phyloP scores from a whole-genome alignment of 2,888 invertebrate species.

The Hofmannophila pseudospretella region DNA sequence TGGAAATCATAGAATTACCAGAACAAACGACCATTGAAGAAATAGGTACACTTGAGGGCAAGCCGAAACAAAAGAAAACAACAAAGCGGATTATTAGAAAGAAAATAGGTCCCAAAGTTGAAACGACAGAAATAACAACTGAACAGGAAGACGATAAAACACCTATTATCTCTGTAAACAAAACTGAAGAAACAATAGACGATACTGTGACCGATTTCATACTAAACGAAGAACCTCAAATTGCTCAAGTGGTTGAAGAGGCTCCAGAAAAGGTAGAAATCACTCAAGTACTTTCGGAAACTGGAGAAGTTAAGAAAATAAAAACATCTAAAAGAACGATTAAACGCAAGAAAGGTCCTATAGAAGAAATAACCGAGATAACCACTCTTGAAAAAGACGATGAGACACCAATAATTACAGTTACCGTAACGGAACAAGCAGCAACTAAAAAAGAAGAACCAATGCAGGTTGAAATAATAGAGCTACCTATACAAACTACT shows the following conservation, averaged over 20 bases:
- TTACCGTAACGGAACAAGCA: slow-evolving; percentile 25
- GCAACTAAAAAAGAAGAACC: slow-evolving; percentile 22
- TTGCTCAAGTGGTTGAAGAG: slow-evolving; percentile 18
- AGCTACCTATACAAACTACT: slow-evolving; percentile 42
- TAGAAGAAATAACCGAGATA: slow-evolving; percentile 19
- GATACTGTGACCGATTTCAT: slow-evolving; percentile 8
- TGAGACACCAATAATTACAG: slow-evolving; percentile 23
- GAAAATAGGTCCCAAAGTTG: slow-evolving; percentile 27
- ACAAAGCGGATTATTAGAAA: slow-evolving; percentile 47
- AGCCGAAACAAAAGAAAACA: slow-evolving; percentile 15
- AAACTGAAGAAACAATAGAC: slow-evolving; percentile 28
- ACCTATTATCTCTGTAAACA: slow-evolving; percentile 49
- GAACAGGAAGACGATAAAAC: slow-evolving; percentile 60
- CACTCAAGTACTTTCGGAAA: slow-evolving; percentile 18
- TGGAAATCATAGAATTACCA: slow-evolving; percentile 22
- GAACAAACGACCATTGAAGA: slow-evolving; percentile 17
- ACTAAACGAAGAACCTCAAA: slow-evolving; percentile 7
- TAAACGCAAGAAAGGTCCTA: slow-evolving; percentile 19
- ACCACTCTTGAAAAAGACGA: slow-evolving; percentile 16
- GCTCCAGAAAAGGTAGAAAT: slow-evolving; percentile 16
- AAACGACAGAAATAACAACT: slow-evolving; percentile 43
- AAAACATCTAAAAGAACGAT: slow-evolving; percentile 23
- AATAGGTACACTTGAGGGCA: slow-evolving; percentile 14
- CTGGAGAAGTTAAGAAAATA: slow-evolving; percentile 14
- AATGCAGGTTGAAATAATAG: slow-evolving; percentile 26